phyloP scores from a whole-genome alignment of 1,140 invertebrate species.

The Antheraea mylitta region DNA sequence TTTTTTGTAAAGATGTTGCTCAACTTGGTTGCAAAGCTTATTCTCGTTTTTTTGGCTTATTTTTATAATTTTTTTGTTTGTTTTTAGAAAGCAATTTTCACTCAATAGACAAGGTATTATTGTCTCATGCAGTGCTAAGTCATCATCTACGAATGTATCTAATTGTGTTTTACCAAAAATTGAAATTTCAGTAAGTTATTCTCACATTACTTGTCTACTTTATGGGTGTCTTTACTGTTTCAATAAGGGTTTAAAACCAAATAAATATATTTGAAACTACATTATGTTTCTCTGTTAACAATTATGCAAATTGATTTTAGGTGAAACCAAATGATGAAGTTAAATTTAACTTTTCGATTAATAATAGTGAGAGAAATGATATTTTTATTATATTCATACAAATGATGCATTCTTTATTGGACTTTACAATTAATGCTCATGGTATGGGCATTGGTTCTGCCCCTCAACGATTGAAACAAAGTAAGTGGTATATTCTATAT shows the following conservation, averaged over 20 bases:
- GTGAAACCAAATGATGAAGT: conserved; percentile 22
- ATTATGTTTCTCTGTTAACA: not conserved
- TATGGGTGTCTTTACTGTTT: too few species aligned
- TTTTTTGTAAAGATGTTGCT: too few species aligned
- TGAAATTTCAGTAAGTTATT: conserved; percentile 24
- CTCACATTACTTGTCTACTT: not conserved
- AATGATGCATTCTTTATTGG: conserved; percentile 13
- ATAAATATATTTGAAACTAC: not conserved
- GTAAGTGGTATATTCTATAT: conserved; percentile 12
- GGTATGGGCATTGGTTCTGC: not conserved
- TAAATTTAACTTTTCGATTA: conserved; percentile 20
- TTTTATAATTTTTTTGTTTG: not conserved
- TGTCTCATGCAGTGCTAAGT: conserved; percentile 16
- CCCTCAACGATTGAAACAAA: conserved; percentile 10
- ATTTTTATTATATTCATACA: conserved; percentile 11
- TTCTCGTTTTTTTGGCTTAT: not conserved
- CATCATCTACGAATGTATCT: not conserved
- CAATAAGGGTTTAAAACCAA: not conserved
- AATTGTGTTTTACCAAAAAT: conserved; percentile 11
- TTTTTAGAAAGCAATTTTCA: conserved; percentile 17
- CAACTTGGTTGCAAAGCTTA: too few species aligned
- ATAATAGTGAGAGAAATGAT: conserved; percentile 16
- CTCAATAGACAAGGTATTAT: conserved; percentile 14
- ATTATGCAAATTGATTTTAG: conserved; percentile 11
- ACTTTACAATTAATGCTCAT: conserved; percentile 15